Evolutionary conservation across 64 coral and sea anemone genomes (phyloP), one percentile per base, ranked within the genome.

Genomic region (Astreopora myriophthalma): DNA sequence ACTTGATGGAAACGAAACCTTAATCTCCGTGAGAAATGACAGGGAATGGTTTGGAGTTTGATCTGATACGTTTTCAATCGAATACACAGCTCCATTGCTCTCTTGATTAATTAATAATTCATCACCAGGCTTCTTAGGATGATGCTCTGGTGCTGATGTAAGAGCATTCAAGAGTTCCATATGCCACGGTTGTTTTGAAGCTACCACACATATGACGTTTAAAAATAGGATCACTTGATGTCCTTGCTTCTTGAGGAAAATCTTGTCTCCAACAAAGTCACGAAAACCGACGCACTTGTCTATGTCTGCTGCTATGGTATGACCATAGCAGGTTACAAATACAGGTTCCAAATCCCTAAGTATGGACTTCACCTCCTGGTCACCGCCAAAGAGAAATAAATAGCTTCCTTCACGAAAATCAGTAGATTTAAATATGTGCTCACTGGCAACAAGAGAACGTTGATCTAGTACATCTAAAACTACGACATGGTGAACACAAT

Each of bases 81-180:
- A 65, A 4, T 65, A 9, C n/a, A 65, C 23, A 65, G 62, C 38
- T 46, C 11, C 11, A 46, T 11, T 46, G 42, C 42, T 46, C 4
- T 46, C 42, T 11, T 46, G 4, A 11, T 46, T 51, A 7, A 49
- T 23, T 51, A 5, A 27, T 24, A 51, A 0, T 12, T 77, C 10
- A 77, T 77, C 74, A 48, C 48, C 74, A 29, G 40, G 24, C 40
- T n/a, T n/a, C n/a, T n/a, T n/a, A n/a, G n/a, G n/a, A n/a, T n/a
- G n/a, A n/a, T n/a, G n/a, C n/a, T 49, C 74, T 28, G 74, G 74
- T 51, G 44, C 42, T 77, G 74, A 77, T 77, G 23, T 49, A 10
- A 77, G 24, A 49, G 44, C 38, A 48, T 2, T 16, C 24, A 77
- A 12, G 24, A 77, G 40, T 49, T 51, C 40, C 12, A 8, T 23